These are phyloP conservation scores for Pseudomyrmex pallidus DNA, from an alignment of 1,140 invertebrate species.

Conservation along the genomic window DNA sequence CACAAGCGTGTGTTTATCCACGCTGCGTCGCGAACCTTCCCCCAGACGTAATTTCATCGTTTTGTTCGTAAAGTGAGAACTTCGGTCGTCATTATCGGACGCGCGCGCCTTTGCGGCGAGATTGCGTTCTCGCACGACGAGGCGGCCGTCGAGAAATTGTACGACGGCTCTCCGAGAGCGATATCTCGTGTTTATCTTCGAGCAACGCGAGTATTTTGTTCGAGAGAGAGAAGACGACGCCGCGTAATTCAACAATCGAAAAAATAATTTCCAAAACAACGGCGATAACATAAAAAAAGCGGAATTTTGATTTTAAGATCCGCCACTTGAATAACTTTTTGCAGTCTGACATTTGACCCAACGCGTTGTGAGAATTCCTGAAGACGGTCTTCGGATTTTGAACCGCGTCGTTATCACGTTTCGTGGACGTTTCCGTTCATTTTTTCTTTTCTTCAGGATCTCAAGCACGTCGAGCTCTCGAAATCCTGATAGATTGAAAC, in stretches of 20 bases:
- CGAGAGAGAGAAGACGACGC: background rate
- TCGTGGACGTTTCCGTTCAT: too few species aligned
- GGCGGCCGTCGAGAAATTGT: background rate
- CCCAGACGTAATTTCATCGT: slow-evolving; percentile 32
- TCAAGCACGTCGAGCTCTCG: too few species aligned
- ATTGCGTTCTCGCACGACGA: background rate
- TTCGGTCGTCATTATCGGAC: slow-evolving; percentile 14
- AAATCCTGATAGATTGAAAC: too few species aligned
- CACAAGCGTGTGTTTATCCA: slow-evolving; percentile 34
- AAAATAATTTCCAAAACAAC: too few species aligned
- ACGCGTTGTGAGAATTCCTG: too few species aligned
- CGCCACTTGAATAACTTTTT: too few species aligned
- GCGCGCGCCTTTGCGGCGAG: background rate
- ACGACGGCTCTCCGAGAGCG: background rate
- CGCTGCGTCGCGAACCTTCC: slow-evolving; percentile 19
- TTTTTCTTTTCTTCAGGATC: too few species aligned
- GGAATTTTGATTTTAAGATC: too few species aligned
- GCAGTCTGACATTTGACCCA: too few species aligned
- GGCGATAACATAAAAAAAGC: background rate
- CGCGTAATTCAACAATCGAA: background rate
- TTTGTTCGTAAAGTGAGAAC: slow-evolving; percentile 30
- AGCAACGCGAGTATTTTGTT: background rate
- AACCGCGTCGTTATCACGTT: too few species aligned
- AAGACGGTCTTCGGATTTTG: too few species aligned
- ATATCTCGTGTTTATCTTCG: slow-evolving; percentile 8